These are phyloP conservation scores for Psittacula cyanocephala DNA, from an alignment of 2,113 vertebrate genomes.

Conservation along the genomic window DNA sequence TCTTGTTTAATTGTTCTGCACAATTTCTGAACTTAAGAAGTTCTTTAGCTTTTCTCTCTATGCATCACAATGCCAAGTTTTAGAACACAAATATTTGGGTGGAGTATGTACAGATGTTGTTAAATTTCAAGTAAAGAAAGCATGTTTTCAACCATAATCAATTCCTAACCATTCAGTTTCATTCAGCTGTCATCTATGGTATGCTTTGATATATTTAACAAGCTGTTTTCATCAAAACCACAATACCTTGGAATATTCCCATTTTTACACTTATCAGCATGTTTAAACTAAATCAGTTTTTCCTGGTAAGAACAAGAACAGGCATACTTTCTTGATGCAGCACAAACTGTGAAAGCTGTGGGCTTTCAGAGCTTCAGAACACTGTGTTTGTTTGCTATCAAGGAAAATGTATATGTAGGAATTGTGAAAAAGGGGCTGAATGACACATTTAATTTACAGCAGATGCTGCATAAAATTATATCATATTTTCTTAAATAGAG, in stretches of 20 bases:
- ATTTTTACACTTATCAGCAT: conserved; percentile 5
- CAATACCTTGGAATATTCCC: neutral
- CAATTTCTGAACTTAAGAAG: neutral
- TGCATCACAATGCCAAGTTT: neutral
- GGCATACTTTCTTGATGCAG: neutral
- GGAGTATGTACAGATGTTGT: neutral
- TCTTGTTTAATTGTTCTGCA: neutral
- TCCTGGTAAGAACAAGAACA: neutral
- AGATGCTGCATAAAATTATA: neutral
- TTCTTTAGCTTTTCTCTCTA: neutral
- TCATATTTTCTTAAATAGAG: neutral
- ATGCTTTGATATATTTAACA: conserved; percentile 30
- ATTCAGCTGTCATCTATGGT: neutral
- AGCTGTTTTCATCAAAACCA: neutral
- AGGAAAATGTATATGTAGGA: neutral
- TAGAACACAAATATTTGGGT: neutral
- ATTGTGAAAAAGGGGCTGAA: neutral
- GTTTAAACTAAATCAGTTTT: neutral
- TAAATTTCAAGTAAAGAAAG: neutral
- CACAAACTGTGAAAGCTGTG: neutral
- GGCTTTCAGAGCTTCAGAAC: neutral
- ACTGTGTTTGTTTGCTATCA: neutral
- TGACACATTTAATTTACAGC: neutral
- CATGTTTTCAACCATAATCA: neutral
- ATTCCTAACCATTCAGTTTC: neutral